Base-by-base conservation (phyloP, 2,888 invertebrate species). In the Trichopria drosophilae region DNA sequence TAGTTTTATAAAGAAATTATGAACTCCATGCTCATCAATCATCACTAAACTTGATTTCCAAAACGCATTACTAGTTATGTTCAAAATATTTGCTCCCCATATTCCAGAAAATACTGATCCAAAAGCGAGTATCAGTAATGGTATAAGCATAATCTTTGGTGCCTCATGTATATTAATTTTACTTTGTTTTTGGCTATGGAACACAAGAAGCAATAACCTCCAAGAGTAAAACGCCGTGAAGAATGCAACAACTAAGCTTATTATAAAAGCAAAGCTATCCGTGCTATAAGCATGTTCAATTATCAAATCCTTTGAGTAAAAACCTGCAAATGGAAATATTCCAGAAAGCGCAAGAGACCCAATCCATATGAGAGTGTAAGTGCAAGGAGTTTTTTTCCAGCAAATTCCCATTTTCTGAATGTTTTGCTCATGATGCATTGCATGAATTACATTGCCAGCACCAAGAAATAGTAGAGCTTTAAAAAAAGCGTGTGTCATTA, bases 371-470 rank as follows among this genome's bases (percentile, higher is more conserved):
- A 44, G 24, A 44, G 44, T 10, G 26, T 35, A 34, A 34, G 44
- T 44, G 34, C 23, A 34, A 34, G 44, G 44, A 28, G 35, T 44
- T 24, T 44, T 44, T 20, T 34, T 44, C 44, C 44, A 44, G 35
- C 23, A 24, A 24, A 19, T 24, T 15, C 35, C 35, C 44, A 44
- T 44, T 44, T 44, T 44, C 44, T 44, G 31, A 32, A 41, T 42
- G 31, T 42, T n/a, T 13, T 42, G 42, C 20, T 29, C 31, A 20
- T 34, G 23, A 23, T 20, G 23, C 43, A 43, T 22, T 13, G 49
- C 49, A 42, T 49, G 49, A 36, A 49, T 42, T 5, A 49, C 49
- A 42, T 20, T 36, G 36, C 49, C 49, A 36, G 49, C 42, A 49
- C 42, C 35, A 26, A 49, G 36, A 35, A 42, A 49, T 29, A 49